Conservation (phyloP, 2,797 vertebrate genomes). For the Diplodus puntazzo region DNA sequence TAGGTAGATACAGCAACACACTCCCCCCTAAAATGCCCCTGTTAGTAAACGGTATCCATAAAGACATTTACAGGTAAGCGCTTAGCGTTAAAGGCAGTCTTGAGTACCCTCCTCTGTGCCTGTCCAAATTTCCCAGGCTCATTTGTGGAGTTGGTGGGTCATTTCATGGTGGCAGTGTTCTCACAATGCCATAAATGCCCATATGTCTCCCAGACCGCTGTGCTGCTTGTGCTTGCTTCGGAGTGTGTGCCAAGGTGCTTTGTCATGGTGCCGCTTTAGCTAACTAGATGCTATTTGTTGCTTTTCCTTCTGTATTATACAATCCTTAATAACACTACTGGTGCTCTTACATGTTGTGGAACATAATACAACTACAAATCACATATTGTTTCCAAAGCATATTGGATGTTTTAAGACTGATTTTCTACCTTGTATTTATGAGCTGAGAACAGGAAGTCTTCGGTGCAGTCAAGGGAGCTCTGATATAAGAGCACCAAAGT, state of each 20-base stretch:
- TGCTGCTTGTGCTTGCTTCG: conserved; percentile 52
- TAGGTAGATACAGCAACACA: conserved; percentile 92
- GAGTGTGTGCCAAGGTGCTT: conserved; percentile 50
- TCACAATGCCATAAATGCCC: conserved; percentile 31
- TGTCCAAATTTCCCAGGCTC: conserved; percentile 50
- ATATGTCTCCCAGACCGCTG: conserved; percentile 36
- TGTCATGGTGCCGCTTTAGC: conserved; percentile 40
- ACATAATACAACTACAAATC: conserved; percentile 14
- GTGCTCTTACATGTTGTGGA: conserved; percentile 1
- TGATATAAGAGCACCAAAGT: neutral
- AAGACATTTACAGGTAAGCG: conserved; percentile 95
- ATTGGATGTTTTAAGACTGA: neutral
- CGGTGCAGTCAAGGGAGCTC: neutral
- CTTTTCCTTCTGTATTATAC: conserved; percentile 32
- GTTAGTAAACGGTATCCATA: conserved; percentile 92
- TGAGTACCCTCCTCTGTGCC: conserved; percentile 33
- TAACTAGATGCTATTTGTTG: conserved; percentile 27
- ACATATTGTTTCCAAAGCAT: neutral
- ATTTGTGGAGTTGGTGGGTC: conserved; percentile 56
- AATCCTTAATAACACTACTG: conserved; percentile 9
- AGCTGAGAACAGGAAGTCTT: neutral
- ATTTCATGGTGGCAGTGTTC: conserved; percentile 36
- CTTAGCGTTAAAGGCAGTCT: conserved; percentile 26
- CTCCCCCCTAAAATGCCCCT: conserved; percentile 96
- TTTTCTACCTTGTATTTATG: neutral